A percentile compares a stretch with the other conserved stretches of the same genome.
These are phyloP conservation scores for Morone saxatilis DNA, from an alignment of 2,113 vertebrate species.

Conservation along the genomic window DNA sequence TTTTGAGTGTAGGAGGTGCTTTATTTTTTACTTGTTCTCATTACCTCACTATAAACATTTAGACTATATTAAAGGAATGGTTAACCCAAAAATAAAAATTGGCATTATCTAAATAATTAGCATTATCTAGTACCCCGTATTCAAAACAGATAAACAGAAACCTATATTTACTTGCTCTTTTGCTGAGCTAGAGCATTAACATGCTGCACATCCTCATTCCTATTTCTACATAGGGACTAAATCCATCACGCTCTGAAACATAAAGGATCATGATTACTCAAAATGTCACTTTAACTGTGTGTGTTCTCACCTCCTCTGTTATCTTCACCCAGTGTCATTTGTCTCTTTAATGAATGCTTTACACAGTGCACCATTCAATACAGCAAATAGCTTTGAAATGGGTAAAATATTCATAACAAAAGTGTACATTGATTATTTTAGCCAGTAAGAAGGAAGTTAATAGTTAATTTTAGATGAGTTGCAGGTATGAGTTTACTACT, in stretches of 20 bases:
- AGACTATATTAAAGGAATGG: background rate
- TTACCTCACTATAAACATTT: background rate
- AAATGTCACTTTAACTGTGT: slow-evolving; percentile 57
- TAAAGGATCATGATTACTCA: slow-evolving; percentile 53
- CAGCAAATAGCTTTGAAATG: slow-evolving; percentile 13
- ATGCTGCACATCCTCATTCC: slow-evolving; percentile 7
- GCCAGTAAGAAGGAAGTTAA: background rate
- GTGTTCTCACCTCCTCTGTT: slow-evolving; percentile 46
- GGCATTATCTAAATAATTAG: background rate
- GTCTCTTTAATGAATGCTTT: slow-evolving; percentile 57
- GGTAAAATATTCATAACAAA: slow-evolving; percentile 24
- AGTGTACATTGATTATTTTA: slow-evolving; percentile 10
- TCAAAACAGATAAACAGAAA: background rate
- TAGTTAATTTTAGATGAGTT: background rate
- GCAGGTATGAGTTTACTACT: background rate
- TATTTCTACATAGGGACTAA: slow-evolving; percentile 7
- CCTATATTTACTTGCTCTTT: background rate
- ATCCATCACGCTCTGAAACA: slow-evolving; percentile 52
- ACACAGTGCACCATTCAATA: background rate
- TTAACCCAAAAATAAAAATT: background rate
- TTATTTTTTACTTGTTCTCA: background rate
- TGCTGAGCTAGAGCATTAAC: background rate
- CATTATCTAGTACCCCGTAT: background rate
- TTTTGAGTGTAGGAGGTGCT: background rate
- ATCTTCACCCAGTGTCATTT: slow-evolving; percentile 41